Conservation (phyloP, 2,113 vertebrate genomes). For the Vombatus ursinus region DNA sequence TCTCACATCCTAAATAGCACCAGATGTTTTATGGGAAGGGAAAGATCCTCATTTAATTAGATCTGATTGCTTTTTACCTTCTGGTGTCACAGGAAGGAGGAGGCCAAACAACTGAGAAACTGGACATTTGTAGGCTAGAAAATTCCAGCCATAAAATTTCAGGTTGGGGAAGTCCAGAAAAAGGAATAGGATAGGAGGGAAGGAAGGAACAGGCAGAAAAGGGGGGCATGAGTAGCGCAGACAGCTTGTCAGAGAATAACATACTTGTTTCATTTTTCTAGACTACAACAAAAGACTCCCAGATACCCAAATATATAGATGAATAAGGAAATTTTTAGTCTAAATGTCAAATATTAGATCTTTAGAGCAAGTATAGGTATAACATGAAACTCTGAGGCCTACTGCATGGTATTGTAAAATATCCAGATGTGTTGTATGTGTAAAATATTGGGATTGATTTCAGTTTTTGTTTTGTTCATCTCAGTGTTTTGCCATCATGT, state of each 20-base stretch:
- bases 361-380: not conserved
- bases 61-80: not conserved
- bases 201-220: not conserved
- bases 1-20: not conserved
- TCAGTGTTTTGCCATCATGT: constrained; percentile 10
- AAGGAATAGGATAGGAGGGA: not conserved
- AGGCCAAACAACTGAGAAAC: not conserved
- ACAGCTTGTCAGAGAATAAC: not conserved
- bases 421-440: constrained; percentile 8
- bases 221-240: not conserved
- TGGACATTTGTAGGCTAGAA: not conserved
- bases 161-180: not conserved
- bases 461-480: constrained; percentile 4
- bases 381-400: not conserved
- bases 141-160: not conserved
- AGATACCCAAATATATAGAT: not conserved
- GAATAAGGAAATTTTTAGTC: not conserved
- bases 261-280: not conserved
- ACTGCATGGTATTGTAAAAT: not conserved
- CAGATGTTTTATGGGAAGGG: not conserved
- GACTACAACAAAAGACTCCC: not conserved
- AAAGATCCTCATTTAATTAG: not conserved
- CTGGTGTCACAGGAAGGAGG: not conserved
- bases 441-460: constrained; percentile 2
- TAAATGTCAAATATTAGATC: not conserved